Conservation (phyloP, 92 coral and sea anemone genomes). For the Palythoa grandis region DNA sequence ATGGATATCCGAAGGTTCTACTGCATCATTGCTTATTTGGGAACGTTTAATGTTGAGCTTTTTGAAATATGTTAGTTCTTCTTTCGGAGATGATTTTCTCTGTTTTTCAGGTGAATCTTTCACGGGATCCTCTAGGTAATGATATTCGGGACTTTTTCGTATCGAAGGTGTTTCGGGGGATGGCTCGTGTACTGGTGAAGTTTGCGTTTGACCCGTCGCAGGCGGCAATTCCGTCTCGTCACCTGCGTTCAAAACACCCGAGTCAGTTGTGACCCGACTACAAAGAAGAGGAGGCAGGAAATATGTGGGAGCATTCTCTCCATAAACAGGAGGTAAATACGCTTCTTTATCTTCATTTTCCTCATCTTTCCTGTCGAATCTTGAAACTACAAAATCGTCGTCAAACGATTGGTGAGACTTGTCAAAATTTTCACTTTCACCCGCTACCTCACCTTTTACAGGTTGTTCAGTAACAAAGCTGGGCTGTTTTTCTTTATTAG, state of each 20-base stretch:
- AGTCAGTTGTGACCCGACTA: neutral
- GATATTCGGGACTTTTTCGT: neutral
- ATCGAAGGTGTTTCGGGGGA: neutral
- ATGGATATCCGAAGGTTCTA: neutral
- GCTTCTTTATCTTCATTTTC: neutral
- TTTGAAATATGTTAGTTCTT: neutral
- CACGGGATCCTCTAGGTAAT: neutral
- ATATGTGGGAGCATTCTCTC: slow-evolving; percentile 12
- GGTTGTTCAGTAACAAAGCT: neutral
- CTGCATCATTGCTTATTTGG: neutral
- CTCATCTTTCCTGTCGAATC: neutral
- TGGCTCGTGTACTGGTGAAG: neutral
- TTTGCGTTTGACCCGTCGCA: neutral
- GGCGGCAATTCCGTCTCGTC: neutral
- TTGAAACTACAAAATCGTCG: slow-evolving; percentile 9
- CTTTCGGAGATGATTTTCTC: neutral
- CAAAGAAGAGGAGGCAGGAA: slow-evolving; percentile 35
- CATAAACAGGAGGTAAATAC: slow-evolving; percentile 15
- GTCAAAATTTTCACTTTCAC: slow-evolving; percentile 3
- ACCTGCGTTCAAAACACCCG: neutral
- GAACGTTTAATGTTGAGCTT: neutral
- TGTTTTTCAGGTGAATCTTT: neutral
- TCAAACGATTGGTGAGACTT: slow-evolving; percentile 19
- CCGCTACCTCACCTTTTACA: neutral
- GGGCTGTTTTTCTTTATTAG: neutral